Percentiles rank a stretch among this genome's conserved stretches.
Conservation (phyloP, 2,888 invertebrate species). For the Thecocarcelia acutangulata region DNA sequence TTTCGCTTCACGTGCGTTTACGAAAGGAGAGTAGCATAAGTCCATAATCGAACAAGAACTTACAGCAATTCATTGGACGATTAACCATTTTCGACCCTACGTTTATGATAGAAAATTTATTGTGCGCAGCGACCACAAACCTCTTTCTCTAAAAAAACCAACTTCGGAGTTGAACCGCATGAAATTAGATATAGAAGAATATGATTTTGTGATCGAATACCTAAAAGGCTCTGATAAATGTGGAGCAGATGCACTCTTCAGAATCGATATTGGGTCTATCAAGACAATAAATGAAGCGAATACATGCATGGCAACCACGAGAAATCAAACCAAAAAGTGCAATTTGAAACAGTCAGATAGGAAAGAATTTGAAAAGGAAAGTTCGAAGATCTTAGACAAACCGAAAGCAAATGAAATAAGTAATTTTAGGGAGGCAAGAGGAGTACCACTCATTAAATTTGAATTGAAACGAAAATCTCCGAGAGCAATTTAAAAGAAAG, state of each 20-base stretch:
- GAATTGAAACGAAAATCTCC: neutral
- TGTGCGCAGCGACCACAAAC: conserved; percentile 73
- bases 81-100: no score
- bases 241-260: conserved; percentile 15
- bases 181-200: conserved; percentile 71
- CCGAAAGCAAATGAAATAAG: conserved; percentile 3
- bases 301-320: conserved; percentile 1
- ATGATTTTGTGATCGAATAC: conserved; percentile 69
- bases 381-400: neutral
- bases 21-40: conserved; percentile 71
- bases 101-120: no score
- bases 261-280: neutral
- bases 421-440: conserved; percentile 4
- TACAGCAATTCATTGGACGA: conserved; percentile 70
- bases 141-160: conserved; percentile 71
- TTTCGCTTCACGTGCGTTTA: conserved; percentile 69
- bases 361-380: neutral
- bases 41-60: conserved; percentile 71
- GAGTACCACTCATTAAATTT: neutral
- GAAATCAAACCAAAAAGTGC: conserved; percentile 5
- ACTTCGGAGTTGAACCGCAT: conserved; percentile 71
- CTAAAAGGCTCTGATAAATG: conserved; percentile 67
- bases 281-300: neutral
- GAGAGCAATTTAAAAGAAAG: neutral
- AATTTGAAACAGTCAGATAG: neutral